Percentiles rank a stretch among this genome's conserved stretches.
These are phyloP conservation scores for Lissonota sp. DNA, from an alignment of 2,888 invertebrate species.

Conservation along the genomic window DNA sequence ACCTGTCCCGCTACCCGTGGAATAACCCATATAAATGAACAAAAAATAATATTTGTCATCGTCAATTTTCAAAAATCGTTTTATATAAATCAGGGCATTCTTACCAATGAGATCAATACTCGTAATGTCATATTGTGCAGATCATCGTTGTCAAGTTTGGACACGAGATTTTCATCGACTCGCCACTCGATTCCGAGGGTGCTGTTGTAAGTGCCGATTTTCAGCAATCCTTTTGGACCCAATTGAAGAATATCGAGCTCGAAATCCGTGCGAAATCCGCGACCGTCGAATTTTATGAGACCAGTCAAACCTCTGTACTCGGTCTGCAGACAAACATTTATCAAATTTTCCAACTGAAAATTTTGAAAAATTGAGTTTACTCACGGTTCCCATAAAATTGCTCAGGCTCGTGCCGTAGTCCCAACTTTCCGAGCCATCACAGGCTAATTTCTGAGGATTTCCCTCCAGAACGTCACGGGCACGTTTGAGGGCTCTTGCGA, in stretches of 20 bases:
- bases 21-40: too few relatives aligned
- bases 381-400: slow-evolving; percentile 93
- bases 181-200: slow-evolving; percentile 86
- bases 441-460: slow-evolving; percentile 85
- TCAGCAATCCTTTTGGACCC: slow-evolving; percentile 87
- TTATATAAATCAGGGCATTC: too few relatives aligned
- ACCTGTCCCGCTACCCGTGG: too few relatives aligned
- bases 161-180: slow-evolving; percentile 74
- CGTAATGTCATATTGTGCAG: slow-evolving; percentile 90
- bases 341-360: too few relatives aligned
- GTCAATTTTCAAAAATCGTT: too few relatives aligned
- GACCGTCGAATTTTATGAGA: slow-evolving; percentile 90
- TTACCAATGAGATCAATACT: slow-evolving; percentile 90
- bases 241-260: slow-evolving; percentile 89
- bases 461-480: slow-evolving; percentile 85
- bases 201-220: slow-evolving; percentile 89
- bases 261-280: slow-evolving; percentile 90
- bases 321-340: too few relatives aligned
- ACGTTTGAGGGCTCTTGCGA: slow-evolving; percentile 91
- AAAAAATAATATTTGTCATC: too few relatives aligned
- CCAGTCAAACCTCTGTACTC: slow-evolving; percentile 90
- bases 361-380: too few relatives aligned
- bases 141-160: slow-evolving; percentile 84
- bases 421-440: slow-evolving; percentile 88
- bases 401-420: slow-evolving; percentile 92